Percentiles rank a stretch among this genome's conserved stretches.
Evolutionary conservation across 2,113 vertebrate genomes (phyloP).

Genomic region (Tragelaphus buxtoni): DNA sequence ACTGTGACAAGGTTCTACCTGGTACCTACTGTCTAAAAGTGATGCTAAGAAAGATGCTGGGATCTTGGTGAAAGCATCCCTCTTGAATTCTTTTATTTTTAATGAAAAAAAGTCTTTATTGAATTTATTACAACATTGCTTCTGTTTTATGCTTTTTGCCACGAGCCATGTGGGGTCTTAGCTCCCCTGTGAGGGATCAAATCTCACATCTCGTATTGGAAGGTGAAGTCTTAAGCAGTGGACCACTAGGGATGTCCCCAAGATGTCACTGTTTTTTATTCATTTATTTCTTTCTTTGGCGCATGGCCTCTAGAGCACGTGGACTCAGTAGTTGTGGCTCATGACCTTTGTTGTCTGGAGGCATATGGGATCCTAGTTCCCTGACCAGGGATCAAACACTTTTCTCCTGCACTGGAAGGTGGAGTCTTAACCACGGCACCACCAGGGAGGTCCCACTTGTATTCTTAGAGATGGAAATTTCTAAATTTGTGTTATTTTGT

Average conservation of each 20-base stretch:
- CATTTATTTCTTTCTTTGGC: background rate
- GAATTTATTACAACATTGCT: background rate
- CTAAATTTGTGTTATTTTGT: background rate
- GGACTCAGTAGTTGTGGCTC: background rate
- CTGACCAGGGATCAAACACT: background rate
- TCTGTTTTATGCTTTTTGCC: background rate
- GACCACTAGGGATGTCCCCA: background rate
- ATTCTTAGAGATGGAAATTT: background rate
- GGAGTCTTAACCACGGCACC: background rate
- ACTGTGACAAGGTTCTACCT: background rate
- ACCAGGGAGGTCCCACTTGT: background rate
- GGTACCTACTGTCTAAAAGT: background rate
- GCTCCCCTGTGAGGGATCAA: background rate
- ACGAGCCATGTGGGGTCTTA: background rate
- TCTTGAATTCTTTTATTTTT: background rate
- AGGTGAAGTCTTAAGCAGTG: background rate
- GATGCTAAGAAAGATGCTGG: background rate
- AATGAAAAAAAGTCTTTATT: background rate
- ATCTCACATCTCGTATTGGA: background rate
- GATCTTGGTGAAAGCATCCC: background rate
- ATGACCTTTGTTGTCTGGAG: background rate
- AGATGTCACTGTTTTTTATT: background rate
- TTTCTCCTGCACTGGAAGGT: background rate
- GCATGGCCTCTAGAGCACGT: fast-evolving
- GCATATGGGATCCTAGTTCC: background rate